Evolutionary conservation across 2,888 invertebrate genomes (phyloP), one percentile per base, ranked within the genome.

Genomic region (Euspilapteryx auroguttella): DNA sequence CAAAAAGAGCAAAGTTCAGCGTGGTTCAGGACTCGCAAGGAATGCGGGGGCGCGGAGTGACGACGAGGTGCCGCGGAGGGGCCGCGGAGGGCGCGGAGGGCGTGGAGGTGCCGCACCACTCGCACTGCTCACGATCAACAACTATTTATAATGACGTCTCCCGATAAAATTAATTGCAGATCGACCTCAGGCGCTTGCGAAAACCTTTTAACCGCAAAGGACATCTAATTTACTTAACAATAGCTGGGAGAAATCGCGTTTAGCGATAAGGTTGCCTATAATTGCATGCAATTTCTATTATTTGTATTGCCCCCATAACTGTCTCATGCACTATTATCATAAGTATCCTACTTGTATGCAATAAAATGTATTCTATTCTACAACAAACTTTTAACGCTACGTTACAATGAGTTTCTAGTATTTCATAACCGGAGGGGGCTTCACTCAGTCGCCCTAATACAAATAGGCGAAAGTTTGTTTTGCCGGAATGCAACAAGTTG

Each of bases 1-100:
- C 71, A 73, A 69, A 71, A 68, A 73, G 73, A 69, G 63, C 69
- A 75, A 71, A 73, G 73, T 69, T 71, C 71, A 73, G 55, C 58
- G 46, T 50, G 55, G 71, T 64, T 68, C 65, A 66, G 71, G 68
- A 68, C 66, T 62, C 52, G 42, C 50, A 52, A 63, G 66, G 68
- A 71, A 73, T 73, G 69, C 55, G 45, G 49, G 59, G 61, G 55
- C 50, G 57, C 53, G 55, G 55, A 48, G 49, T 49, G 49, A 43
- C 45, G 47, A 47, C 47, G 49, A 45, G 21, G 14, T 15, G 23
- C 21, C 26, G 5, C 9, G 23, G 11, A 10, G 27, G 9, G 3
- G 21, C 7, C 20, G 20, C 20, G 9, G 26, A 14, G 17, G 17
- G 10, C 10, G 24, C 14, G 14, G 9, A 14, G 14, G n/a, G 24